Base-by-base conservation (phyloP, 2,797 vertebrate genomes). In the Aulostomus chinensis region DNA sequence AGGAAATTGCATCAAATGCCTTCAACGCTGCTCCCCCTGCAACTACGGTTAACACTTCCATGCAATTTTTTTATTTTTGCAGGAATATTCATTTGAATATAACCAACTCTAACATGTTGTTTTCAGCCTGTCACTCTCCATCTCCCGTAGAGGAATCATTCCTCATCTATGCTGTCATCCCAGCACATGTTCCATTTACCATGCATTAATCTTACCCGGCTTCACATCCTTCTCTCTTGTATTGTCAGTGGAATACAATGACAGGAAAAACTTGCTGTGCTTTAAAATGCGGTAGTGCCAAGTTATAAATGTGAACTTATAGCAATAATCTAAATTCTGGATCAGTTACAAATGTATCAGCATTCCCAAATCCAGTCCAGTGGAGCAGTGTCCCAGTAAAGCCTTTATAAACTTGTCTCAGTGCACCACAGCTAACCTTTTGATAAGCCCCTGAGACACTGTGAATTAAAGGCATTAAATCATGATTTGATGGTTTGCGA, bases 401-500 rank as follows among this genome's bases (percentile, higher is more conserved):
- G 47, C 70, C 60, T 76, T 83, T 81, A 66, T 78, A 76, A 85
- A 86, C 65, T 70, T 64, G 41, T 79, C 63, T 70, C 49, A 17
- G 47, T 67, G 63, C 73, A 94, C 92, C 93, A 90, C 89, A 48
- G 58, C 74, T 81, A 82, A 90, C 86, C 87, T 86, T 89, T 90
- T 83, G 82, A 89, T 86, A 82, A 84, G 76, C 80, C 84, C 83
- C 85, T 5, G 92, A 93, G 93, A 93, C 90, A 87, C 91, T 78
- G 90, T 89, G 92, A 94, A 96, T 97, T 94, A 96, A 94, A 95
- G 92, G 92, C 93, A 93, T 94, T 96, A 96, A 96, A 98, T 96
- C 94, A 95, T 90, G 93, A 93, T 94, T 86, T 84, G 74, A 89
- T 88, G 62, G 58, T 83, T 90, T 91, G 76, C 62, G 68, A 78